Evolutionary conservation across 2,113 vertebrate genomes (phyloP).

Genomic region (Gadus chalcogrammus): DNA sequence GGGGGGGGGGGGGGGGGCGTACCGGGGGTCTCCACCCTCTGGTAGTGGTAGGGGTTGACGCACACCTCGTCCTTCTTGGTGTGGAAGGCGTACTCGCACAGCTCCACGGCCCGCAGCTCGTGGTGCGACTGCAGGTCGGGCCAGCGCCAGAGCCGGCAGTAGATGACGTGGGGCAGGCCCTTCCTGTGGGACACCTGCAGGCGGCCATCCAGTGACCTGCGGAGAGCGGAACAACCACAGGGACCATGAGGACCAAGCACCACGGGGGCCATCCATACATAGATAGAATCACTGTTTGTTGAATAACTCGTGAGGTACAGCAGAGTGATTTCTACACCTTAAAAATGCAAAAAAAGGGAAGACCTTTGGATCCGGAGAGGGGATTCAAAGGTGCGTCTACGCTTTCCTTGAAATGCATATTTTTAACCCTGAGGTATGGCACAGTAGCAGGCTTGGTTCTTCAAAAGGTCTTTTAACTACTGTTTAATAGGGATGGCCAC

Average conservation of each 20-base stretch:
- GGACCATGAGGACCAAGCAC: too few relatives aligned
- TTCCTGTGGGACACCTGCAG: slow-evolving; percentile 97
- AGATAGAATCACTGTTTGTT: too few relatives aligned
- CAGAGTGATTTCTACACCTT: too few relatives aligned
- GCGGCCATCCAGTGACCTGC: slow-evolving; percentile 93
- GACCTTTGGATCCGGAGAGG: too few relatives aligned
- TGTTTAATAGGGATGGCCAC: background rate
- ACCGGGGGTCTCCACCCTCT: slow-evolving; percentile 98
- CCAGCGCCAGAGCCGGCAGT: slow-evolving; percentile 98
- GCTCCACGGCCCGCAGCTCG: slow-evolving; percentile 93
- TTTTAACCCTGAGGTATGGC: too few relatives aligned
- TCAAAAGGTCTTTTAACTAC: too few relatives aligned
- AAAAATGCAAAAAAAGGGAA: too few relatives aligned
- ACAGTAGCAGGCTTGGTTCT: too few relatives aligned
- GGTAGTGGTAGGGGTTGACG: slow-evolving; percentile 98
- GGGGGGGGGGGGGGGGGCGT: slow-evolving; percentile 19
- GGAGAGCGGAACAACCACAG: background rate
- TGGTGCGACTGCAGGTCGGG: slow-evolving; percentile 98
- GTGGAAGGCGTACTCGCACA: slow-evolving; percentile 97
- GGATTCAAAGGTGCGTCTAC: too few relatives aligned
- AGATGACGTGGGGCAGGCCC: slow-evolving; percentile 96
- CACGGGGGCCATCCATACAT: too few relatives aligned
- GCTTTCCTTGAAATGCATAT: too few relatives aligned
- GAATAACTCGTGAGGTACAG: too few relatives aligned
- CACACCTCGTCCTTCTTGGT: slow-evolving; percentile 99